Percentiles rank a stretch among this genome's conserved stretches.
phyloP scores from a whole-genome alignment of 2,113 vertebrate species.

The Porphyrio hochstetteri region DNA sequence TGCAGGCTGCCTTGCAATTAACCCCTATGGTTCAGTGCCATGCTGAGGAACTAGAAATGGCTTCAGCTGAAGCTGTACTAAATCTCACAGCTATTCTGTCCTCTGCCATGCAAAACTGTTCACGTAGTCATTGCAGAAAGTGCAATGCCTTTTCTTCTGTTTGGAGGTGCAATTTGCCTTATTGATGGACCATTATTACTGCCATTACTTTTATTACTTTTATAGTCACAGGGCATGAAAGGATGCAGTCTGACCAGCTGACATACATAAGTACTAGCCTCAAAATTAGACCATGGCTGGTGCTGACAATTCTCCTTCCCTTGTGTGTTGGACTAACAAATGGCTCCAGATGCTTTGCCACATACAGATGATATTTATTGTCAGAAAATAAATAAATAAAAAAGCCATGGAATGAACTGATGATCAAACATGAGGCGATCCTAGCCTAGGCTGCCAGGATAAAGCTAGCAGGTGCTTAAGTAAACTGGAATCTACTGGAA shows the following conservation, averaged over 20 bases:
- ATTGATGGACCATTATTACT: background rate
- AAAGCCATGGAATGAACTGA: background rate
- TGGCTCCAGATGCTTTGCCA: slow-evolving; percentile 29
- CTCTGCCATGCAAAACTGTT: background rate
- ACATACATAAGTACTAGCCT: background rate
- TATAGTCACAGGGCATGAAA: background rate
- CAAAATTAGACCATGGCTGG: background rate
- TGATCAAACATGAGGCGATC: background rate
- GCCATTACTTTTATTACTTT: background rate
- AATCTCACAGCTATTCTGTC: background rate
- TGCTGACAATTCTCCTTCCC: background rate
- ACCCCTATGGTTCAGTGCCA: background rate
- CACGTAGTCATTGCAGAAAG: background rate
- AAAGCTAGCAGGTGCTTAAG: background rate
- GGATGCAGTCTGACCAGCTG: background rate
- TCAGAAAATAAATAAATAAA: background rate
- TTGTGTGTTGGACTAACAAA: background rate
- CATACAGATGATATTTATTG: background rate
- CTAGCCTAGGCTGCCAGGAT: background rate
- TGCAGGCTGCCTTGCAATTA: background rate
- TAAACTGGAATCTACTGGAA: background rate
- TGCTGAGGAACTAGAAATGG: background rate
- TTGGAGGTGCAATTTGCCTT: background rate
- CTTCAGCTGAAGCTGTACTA: background rate
- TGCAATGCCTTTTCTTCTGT: background rate